Conservation (phyloP, 23 tunicate species). For the Ascidia mentula region DNA sequence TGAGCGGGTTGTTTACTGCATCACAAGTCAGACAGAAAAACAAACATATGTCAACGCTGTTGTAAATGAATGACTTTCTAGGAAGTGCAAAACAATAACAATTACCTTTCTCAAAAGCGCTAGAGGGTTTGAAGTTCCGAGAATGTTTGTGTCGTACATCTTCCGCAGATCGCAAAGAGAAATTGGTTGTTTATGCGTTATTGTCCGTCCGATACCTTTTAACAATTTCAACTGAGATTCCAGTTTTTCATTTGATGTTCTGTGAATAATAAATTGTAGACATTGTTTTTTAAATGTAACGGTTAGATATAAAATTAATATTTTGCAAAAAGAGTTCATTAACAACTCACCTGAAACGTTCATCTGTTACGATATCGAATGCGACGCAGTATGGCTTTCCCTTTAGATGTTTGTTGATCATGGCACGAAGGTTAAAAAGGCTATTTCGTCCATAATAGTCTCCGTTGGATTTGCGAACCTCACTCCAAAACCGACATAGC, state of each 20-base stretch:
- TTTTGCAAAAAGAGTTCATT: no score
- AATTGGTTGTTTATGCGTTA: conserved; percentile 88
- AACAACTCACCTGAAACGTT: conserved; percentile 73
- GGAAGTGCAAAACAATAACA: neutral
- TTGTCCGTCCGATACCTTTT: conserved; percentile 85
- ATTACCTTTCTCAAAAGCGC: conserved; percentile 68
- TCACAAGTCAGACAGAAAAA: neutral
- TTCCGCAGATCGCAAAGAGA: conserved; percentile 56
- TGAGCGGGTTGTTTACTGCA: neutral
- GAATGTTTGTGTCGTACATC: conserved; percentile 68
- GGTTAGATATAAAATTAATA: no score
- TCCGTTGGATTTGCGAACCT: conserved; percentile 86
- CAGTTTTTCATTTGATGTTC: conserved; percentile 83
- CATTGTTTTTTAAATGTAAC: no score
- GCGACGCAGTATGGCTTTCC: conserved; percentile 81
- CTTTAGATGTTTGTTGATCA: conserved; percentile 96
- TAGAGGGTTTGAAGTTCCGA: conserved; percentile 66
- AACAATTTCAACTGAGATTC: conserved; percentile 84
- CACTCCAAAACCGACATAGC: conserved; percentile 74
- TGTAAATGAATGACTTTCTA: neutral
- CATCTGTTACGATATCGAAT: conserved; percentile 92
- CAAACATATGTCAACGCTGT: neutral
- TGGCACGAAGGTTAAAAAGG: conserved; percentile 90
- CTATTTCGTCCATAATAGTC: conserved; percentile 91
- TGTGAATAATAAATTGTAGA: conserved; percentile 13